Conservation (phyloP, 2,888 invertebrate genomes). For the Dysmachus trigonus region DNA sequence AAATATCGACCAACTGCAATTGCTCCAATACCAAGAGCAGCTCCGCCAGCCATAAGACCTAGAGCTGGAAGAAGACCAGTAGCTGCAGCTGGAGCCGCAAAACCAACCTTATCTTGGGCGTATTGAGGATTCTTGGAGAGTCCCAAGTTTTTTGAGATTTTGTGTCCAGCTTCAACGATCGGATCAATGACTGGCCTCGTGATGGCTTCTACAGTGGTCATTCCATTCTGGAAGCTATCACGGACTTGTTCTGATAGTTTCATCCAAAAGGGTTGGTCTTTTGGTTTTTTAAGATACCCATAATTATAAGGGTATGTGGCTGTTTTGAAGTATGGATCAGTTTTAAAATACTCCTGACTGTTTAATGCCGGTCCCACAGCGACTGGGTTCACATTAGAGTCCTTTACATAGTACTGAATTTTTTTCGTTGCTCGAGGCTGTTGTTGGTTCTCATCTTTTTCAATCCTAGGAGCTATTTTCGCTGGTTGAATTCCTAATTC, state of each 20-base stretch:
- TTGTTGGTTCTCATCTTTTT: slow-evolving; percentile 48
- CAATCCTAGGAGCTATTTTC: slow-evolving; percentile 64
- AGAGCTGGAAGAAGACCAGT: slow-evolving; percentile 78
- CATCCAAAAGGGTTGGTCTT: slow-evolving; percentile 75
- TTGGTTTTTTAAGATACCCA: slow-evolving; percentile 69
- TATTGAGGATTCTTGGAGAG: slow-evolving; percentile 66
- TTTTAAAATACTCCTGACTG: slow-evolving; percentile 63
- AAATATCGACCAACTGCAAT: slow-evolving; percentile 79
- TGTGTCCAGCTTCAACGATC: slow-evolving; percentile 80
- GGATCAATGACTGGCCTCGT: slow-evolving; percentile 71
- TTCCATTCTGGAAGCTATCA: slow-evolving; percentile 76
- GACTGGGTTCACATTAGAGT: slow-evolving; percentile 56
- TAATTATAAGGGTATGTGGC: slow-evolving; percentile 71
- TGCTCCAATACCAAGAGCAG: slow-evolving; percentile 82
- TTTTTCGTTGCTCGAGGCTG: slow-evolving; percentile 51
- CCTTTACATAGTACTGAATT: slow-evolving; percentile 53
- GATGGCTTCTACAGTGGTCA: slow-evolving; percentile 72
- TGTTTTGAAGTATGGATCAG: slow-evolving; percentile 64
- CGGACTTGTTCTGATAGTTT: slow-evolving; percentile 77
- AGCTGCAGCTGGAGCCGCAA: slow-evolving; percentile 64
- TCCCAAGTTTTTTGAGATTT: slow-evolving; percentile 80
- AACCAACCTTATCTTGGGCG: slow-evolving; percentile 74
- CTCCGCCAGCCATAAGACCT: slow-evolving; percentile 83
- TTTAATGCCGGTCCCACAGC: slow-evolving; percentile 23
- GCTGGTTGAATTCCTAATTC: slow-evolving; percentile 82